Conservation (phyloP, 92 coral and sea anemone genomes). For the Phymanthus crucifer region DNA sequence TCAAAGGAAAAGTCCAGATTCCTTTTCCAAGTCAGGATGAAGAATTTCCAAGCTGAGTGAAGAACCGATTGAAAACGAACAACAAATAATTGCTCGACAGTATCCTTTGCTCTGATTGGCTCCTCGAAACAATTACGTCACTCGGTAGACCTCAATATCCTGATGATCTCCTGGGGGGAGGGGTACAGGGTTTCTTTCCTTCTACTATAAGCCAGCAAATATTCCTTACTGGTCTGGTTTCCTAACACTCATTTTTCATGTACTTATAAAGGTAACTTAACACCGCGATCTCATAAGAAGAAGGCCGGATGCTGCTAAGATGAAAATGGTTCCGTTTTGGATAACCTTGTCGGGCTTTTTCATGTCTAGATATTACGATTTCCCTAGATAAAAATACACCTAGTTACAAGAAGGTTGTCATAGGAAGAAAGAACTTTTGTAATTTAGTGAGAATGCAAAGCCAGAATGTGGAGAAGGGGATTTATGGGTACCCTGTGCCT, state of each 20-base stretch:
- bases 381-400: too few species aligned
- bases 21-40: conserved; percentile 28
- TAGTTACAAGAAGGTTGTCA: too few species aligned
- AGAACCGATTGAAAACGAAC: conserved; percentile 42
- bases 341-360: not conserved
- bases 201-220: not conserved
- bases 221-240: conserved; percentile 3
- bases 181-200: not conserved
- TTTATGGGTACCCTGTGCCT: too few species aligned
- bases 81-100: conserved; percentile 54
- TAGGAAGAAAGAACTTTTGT: too few species aligned
- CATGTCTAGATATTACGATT: too few species aligned
- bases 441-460: too few species aligned
- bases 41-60: conserved; percentile 51
- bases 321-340: not conserved
- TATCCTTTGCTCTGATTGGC: conserved; percentile 52
- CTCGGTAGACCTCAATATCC: conserved; percentile 26
- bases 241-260: not conserved
- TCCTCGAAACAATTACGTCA: conserved; percentile 43
- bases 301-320: not conserved
- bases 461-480: too few species aligned
- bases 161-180: conserved; percentile 14
- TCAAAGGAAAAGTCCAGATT: conserved; percentile 26
- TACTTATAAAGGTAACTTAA: not conserved
- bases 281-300: not conserved